Base-by-base conservation (phyloP, 2,797 vertebrate species). In the Numenius phaeopus region DNA sequence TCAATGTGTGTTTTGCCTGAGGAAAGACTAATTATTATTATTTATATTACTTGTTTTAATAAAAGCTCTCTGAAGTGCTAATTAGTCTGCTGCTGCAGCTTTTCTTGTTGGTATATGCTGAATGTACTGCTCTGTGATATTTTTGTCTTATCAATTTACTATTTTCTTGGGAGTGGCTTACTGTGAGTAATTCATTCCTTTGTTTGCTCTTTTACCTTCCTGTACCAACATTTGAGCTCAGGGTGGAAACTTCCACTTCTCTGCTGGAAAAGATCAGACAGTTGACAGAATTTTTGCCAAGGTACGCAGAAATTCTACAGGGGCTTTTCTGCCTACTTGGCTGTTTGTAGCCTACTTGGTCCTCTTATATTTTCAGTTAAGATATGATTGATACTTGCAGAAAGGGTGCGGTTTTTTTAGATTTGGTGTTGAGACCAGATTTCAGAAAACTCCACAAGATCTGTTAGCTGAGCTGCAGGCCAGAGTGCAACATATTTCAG, bases 231-330 rank as follows among this genome's bases (percentile, higher is more conserved):
- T 94, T 83, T 89, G 80, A 92, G 77, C 85, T 86, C 62, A 59
- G 91, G 66, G 83, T 97, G 95, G 96, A 97, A 97, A 97, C 93
- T 97, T 97, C 96, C 96, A 97, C 70, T 91, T 95, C 91, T 85
- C 44, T 90, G 34, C 89, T 96, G 91, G 71, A 90, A 90, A n/a
- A 95, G 64, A 85, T 89, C 84, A 91, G 72, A 72, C 72, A 92
- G 88, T 26, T 92, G 73, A 65, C 82, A 88, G 76, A 86, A 91
- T 78, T 92, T 90, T 91, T 95, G 94, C 95, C 94, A 97, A 96
- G 11, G 8, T 91, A 91, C 1, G 40, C 89, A 96, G 75, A 90
- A 85, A 91, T 89, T 91, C 40, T 96, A 30, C 58, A 73, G 24
- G 9, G 32, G 27, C 14, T 87, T 97, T 96, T 91, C 57, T 93